Evolutionary conservation across 1,140 invertebrate species (phyloP).

Genomic region (Drosophila saltans): DNA sequence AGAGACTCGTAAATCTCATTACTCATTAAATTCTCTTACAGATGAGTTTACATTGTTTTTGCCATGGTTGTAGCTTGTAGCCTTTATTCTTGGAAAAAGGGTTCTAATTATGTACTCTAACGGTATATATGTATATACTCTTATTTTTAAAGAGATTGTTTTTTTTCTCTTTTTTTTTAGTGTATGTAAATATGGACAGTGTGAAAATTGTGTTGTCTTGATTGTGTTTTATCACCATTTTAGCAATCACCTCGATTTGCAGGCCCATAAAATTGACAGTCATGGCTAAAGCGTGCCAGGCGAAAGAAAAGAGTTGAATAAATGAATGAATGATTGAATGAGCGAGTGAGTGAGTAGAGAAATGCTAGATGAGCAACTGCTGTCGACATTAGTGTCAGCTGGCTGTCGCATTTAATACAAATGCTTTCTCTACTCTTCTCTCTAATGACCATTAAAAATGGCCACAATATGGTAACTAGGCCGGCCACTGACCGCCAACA

Average conservation of each 20-base stretch:
- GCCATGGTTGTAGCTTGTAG: too few species aligned
- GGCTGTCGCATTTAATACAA: conserved; percentile 23
- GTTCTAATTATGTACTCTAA: too few species aligned
- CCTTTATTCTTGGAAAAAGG: too few species aligned
- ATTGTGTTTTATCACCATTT: conserved; percentile 28
- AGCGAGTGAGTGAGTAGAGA: conserved; percentile 20
- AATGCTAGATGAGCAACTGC: conserved; percentile 43
- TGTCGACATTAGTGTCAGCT: conserved; percentile 68
- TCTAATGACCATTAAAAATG: conserved; percentile 60
- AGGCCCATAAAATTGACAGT: conserved; percentile 61
- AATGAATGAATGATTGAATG: conserved; percentile 7
- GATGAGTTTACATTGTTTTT: neutral
- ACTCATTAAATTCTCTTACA: conserved; percentile 6
- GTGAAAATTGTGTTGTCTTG: neutral
- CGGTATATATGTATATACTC: too few species aligned
- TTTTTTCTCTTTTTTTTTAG: neutral
- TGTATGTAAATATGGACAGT: neutral
- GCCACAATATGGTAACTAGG: conserved; percentile 77
- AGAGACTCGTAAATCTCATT: conserved; percentile 60
- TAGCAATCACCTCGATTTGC: conserved; percentile 44
- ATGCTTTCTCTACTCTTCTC: conserved; percentile 61
- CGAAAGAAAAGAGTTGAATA: conserved; percentile 39
- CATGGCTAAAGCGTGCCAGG: conserved; percentile 48
- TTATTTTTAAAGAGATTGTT: too few species aligned
- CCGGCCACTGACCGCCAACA: conserved; percentile 69